Conservation (phyloP, 2,113 vertebrate genomes). For the Steatornis caripensis region DNA sequence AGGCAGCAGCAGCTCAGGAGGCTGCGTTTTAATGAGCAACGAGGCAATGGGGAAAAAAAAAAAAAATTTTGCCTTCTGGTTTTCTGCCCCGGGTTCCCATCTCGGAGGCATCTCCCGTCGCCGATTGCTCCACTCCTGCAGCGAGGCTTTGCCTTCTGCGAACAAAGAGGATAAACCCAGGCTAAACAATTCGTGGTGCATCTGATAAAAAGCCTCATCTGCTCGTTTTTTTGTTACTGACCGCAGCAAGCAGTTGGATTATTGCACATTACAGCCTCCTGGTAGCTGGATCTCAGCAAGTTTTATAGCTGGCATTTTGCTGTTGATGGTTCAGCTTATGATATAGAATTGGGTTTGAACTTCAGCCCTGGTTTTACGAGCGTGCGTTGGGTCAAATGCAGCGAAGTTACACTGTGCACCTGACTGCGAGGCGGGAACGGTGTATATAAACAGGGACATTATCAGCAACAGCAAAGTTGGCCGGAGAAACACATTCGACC, state of each 20-base stretch:
- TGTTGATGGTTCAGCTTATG: neutral
- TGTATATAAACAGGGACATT: neutral
- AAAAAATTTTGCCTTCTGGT: neutral
- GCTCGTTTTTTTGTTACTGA: neutral
- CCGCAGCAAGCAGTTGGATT: neutral
- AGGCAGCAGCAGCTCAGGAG: neutral
- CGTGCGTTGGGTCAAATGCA: accelerated
- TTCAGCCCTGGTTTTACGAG: neutral
- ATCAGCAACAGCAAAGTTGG: neutral
- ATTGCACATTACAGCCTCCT: neutral
- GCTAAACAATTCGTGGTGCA: neutral
- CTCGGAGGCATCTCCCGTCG: neutral
- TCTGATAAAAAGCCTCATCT: neutral
- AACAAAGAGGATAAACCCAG: neutral
- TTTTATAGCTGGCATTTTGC: neutral
- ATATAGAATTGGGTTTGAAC: neutral
- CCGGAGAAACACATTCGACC: neutral
- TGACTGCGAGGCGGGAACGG: neutral
- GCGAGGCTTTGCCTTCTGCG: neutral
- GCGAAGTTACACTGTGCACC: neutral
- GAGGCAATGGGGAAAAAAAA: neutral
- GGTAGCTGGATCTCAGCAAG: neutral
- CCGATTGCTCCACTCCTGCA: accelerated
- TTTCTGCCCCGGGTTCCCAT: neutral
- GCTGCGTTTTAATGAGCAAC: neutral